phyloP scores from a whole-genome alignment of 1,140 invertebrate genomes.

The Octopus sinensis region DNA sequence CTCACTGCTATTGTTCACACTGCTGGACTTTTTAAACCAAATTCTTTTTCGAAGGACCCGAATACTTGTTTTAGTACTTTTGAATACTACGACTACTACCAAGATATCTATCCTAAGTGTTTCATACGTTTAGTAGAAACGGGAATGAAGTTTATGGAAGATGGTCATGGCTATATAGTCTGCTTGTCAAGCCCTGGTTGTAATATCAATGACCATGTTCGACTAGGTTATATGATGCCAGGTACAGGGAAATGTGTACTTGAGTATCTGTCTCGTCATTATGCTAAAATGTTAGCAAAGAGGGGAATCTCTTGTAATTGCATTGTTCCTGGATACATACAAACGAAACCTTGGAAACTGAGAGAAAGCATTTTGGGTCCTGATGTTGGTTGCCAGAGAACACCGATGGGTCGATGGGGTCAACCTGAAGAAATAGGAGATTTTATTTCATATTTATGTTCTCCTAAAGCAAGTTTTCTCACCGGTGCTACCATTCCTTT shows the following conservation, averaged over 20 bases:
- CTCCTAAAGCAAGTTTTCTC: neutral
- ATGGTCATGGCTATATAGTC: neutral
- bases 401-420: neutral
- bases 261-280: slow-evolving; percentile 14
- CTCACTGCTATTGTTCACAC: slow-evolving; percentile 3
- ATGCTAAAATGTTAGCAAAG: neutral
- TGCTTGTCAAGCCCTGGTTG: neutral
- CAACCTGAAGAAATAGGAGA: neutral
- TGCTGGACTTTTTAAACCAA: neutral
- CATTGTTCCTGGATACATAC: slow-evolving; percentile 8
- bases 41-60: neutral
- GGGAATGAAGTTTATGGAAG: slow-evolving; percentile 2
- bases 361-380: neutral
- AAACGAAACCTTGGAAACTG: slow-evolving; percentile 3
- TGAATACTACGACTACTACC: slow-evolving; percentile 2
- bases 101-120: slow-evolving; percentile 10
- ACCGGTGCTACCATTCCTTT: slow-evolving; percentile 12
- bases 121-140: slow-evolving; percentile 8
- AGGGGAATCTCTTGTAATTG: slow-evolving; percentile 8
- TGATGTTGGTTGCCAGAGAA: neutral
- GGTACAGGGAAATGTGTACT: neutral
- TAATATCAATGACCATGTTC: neutral
- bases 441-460: slow-evolving; percentile 2
- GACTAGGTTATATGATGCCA: slow-evolving; percentile 3
- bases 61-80: neutral